Evolutionary conservation across 2,113 vertebrate genomes (phyloP).

Genomic region (Poecilia latipinna): DNA sequence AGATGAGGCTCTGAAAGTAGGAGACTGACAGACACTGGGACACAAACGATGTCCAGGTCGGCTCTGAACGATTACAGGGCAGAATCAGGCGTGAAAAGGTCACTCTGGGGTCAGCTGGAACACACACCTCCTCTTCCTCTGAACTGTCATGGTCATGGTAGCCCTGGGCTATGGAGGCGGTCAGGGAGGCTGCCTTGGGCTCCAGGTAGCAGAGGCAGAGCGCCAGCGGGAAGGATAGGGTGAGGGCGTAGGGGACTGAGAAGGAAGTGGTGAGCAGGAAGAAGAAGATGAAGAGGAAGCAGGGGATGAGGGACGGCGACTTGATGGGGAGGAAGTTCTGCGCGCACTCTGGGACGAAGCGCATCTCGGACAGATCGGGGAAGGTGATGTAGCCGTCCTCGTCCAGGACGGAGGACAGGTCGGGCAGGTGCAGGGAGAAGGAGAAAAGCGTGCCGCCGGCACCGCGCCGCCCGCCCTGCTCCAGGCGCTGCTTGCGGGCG

Average conservation of each 20-base stretch:
- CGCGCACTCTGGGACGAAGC: slow-evolving; percentile 89
- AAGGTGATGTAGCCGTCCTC: slow-evolving; percentile 96
- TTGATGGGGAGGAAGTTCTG: slow-evolving; percentile 93
- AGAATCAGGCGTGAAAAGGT: slow-evolving; percentile 47
- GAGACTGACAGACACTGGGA: slow-evolving; percentile 81
- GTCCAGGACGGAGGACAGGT: slow-evolving; percentile 91
- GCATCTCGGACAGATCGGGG: slow-evolving; percentile 91
- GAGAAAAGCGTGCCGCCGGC: slow-evolving; percentile 87
- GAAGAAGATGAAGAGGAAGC: slow-evolving; percentile 98
- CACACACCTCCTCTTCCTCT: slow-evolving; percentile 90
- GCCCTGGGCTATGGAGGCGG: slow-evolving; percentile 95
- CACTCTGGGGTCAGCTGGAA: slow-evolving; percentile 53
- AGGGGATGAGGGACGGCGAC: slow-evolving; percentile 95
- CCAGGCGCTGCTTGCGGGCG: slow-evolving; percentile 84
- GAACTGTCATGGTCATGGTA: slow-evolving; percentile 99
- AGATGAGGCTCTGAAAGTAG: slow-evolving; percentile 97
- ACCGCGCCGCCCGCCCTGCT: slow-evolving; percentile 72
- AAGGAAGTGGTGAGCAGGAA: slow-evolving; percentile 97
- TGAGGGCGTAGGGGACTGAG: slow-evolving; percentile 96
- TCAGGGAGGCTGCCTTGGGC: slow-evolving; percentile 98
- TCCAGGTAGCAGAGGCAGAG: slow-evolving; percentile 99
- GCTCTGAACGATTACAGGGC: slow-evolving; percentile 79
- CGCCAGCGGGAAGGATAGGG: slow-evolving; percentile 98
- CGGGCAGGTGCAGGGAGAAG: slow-evolving; percentile 98
- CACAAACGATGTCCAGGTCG: slow-evolving; percentile 83